These are phyloP conservation scores for Lamprotornis superbus DNA, from an alignment of 2,113 vertebrate species.

Conservation along the genomic window DNA sequence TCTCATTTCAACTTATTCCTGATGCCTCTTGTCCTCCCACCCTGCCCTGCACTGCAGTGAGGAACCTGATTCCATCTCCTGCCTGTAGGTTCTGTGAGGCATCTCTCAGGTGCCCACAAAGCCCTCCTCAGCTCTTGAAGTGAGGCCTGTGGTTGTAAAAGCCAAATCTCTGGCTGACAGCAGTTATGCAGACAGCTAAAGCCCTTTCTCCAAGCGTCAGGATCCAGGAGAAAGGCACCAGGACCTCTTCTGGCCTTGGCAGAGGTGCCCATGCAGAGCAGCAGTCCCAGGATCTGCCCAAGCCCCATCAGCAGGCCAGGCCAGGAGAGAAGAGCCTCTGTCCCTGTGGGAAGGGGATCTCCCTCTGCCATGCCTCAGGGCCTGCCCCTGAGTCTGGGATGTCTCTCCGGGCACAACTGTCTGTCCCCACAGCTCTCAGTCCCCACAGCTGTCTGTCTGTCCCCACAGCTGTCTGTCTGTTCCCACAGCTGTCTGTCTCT, in stretches of 20 bases:
- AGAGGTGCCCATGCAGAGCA: not conserved
- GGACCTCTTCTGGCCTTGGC: not conserved
- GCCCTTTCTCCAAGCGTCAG: not conserved
- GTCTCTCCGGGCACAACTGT: rapidly evolving
- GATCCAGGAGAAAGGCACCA: not conserved
- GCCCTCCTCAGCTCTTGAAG: not conserved
- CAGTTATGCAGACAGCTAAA: not conserved
- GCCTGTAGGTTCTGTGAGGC: not conserved
- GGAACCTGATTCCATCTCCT: not conserved
- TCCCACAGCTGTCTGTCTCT: not conserved
- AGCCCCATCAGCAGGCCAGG: not conserved
- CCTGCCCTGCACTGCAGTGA: not conserved
- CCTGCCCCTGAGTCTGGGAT: not conserved
- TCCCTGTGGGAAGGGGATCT: rapidly evolving
- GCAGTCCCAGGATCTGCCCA: not conserved
- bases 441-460: no score
- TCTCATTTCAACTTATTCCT: not conserved
- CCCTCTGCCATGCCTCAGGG: not conserved
- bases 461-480: no score
- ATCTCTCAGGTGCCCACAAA: not conserved
- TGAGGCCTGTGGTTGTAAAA: not conserved
- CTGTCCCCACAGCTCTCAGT: no score
- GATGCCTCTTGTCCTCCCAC: rapidly evolving
- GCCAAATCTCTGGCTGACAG: not conserved
- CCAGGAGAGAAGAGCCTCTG: not conserved